Evolutionary conservation across 2,888 invertebrate genomes (phyloP).

Genomic region (Caenorhabditis doughertyi): DNA sequence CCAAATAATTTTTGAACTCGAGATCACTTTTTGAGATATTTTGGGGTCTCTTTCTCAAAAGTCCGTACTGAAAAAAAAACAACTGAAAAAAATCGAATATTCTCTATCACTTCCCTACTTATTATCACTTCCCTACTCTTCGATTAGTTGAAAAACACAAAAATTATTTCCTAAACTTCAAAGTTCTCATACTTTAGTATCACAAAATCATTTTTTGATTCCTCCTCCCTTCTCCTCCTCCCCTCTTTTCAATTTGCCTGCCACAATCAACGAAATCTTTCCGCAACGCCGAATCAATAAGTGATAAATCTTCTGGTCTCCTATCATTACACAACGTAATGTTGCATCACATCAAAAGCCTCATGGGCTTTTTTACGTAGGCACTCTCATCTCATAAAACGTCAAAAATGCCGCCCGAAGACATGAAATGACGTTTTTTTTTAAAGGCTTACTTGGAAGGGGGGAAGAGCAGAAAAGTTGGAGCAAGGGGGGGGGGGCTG

Average conservation of each 20-base stretch:
- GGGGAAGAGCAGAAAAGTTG: neutral
- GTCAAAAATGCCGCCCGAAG: conserved; percentile 27
- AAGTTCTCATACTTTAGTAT: no score
- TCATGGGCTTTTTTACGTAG: conserved; percentile 44
- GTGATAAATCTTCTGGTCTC: conserved; percentile 38
- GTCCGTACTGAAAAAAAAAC: no score
- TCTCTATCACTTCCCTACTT: no score
- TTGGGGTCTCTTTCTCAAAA: no score
- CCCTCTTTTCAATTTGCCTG: neutral
- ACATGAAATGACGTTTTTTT: neutral
- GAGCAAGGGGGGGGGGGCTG: no score
- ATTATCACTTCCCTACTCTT: no score
- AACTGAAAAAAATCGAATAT: no score
- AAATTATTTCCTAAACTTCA: no score
- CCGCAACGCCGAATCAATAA: conserved; percentile 35
- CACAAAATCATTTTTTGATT: neutral
- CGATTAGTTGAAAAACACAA: no score
- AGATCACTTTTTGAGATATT: no score
- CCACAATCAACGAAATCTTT: conserved; percentile 5
- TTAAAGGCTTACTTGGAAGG: neutral
- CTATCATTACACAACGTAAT: conserved; percentile 44
- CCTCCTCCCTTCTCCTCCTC: neutral
- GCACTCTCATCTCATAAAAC: conserved; percentile 41
- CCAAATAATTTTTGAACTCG: no score
- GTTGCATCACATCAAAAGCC: conserved; percentile 39